Base-by-base conservation (phyloP, 92 coral and sea anemone genomes). In the Parazoanthus atlanticus region DNA sequence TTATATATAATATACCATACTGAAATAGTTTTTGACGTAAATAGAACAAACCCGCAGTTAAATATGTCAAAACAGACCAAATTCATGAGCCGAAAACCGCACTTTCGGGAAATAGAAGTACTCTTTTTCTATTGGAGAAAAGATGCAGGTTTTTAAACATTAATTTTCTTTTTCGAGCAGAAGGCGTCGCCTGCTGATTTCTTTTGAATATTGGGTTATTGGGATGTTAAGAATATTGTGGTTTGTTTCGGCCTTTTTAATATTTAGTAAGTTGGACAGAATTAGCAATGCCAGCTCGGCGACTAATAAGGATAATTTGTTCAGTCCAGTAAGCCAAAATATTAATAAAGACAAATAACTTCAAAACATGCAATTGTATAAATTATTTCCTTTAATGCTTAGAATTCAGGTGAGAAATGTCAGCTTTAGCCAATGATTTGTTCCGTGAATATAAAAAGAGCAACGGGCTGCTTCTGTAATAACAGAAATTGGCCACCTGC, bases 21-120 rank as follows among this genome's bases (percentile, higher is more conserved):
- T 36, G 38, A 36, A 84, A 67, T 47, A 41, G 67, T 30, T 84
- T 84, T 84, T 84, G 87, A 80, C 78, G 64, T 46, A 43, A 64
- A 70, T 70, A 16, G 32, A 17, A 26, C 40, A 84, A 41, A 32
- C 38, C 41, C 26, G 67, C 41, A 36, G 34, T 16, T 74, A 36
- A 28, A 82, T 29, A 64, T 82, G 49, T 23, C 38, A 38, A 66
- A 32, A 66, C 5, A n/a, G 70, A 43, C 16, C 10, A 8, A 30
- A 3, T 46, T 41, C 54, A 26, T 9, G 21, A 43, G 47, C 41
- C 25, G 5, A 19, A 70, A 30, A 41, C 36, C 21, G 28, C 38
- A 69, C 40, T 29, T 65, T 3, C 0, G 11, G 41, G n/a, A 69
- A 46, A n/a, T 8, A 67, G n/a, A 83, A 73, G 8, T 34, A 10